These are phyloP conservation scores for Neoascia interrupta DNA, from an alignment of 2,888 invertebrate genomes.

Conservation along the genomic window DNA sequence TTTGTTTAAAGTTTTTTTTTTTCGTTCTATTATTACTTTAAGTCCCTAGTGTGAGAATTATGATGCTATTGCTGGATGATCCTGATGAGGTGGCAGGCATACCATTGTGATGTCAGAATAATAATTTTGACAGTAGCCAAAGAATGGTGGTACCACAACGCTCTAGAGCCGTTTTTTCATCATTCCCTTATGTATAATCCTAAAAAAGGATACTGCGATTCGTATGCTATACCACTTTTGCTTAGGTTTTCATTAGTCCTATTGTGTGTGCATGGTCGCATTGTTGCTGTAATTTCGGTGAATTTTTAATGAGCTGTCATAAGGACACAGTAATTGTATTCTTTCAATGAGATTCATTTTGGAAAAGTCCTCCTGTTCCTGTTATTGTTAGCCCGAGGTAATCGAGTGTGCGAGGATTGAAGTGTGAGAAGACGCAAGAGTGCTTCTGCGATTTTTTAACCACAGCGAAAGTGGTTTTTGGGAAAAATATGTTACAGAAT, in stretches of 20 bases:
- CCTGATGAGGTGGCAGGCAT: slow-evolving; percentile 19
- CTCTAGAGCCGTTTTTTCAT: slow-evolving; percentile 22
- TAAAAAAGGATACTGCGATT: slow-evolving; percentile 36
- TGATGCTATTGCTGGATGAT: slow-evolving; percentile 34
- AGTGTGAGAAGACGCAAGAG: slow-evolving; percentile 9
- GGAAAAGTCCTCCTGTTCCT: slow-evolving; percentile 31
- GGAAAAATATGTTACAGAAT: slow-evolving; percentile 41
- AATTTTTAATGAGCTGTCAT: slow-evolving; percentile 69
- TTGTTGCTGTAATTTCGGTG: slow-evolving; percentile 59
- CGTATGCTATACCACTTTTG: slow-evolving; percentile 25
- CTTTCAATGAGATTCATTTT: slow-evolving; percentile 26
- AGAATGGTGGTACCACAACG: slow-evolving; percentile 18
- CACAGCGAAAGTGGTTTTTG: slow-evolving; percentile 16
- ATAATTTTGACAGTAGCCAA: slow-evolving; percentile 49
- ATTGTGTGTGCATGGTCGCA: slow-evolving; percentile 35
- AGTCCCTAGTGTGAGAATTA: slow-evolving; percentile 68
- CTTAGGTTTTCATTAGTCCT: slow-evolving; percentile 51
- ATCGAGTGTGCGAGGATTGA: slow-evolving; percentile 19
- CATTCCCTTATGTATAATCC: slow-evolving; percentile 55
- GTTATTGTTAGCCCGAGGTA: slow-evolving; percentile 27
- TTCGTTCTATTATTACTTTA: slow-evolving; percentile 26
- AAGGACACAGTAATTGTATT: slow-evolving; percentile 48
- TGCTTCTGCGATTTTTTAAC: slow-evolving; percentile 19
- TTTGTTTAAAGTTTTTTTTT: slow-evolving; percentile 48
- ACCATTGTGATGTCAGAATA: slow-evolving; percentile 27